Evolutionary conservation across 1,140 invertebrate genomes (phyloP).

Genomic region (Aphidius gifuensis): DNA sequence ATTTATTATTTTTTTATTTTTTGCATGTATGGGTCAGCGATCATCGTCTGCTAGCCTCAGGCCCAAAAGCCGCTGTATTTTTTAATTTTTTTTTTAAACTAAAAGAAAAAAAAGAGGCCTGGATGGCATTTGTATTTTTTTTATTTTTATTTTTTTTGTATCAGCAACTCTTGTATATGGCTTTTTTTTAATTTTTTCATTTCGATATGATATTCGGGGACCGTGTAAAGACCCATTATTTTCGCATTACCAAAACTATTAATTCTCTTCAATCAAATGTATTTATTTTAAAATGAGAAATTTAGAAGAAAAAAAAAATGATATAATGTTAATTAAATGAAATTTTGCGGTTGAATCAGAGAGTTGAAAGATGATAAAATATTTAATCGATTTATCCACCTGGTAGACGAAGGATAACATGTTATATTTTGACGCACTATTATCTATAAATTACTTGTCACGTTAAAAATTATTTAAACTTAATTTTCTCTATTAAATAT

Average conservation of each 20-base stretch:
- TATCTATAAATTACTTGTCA: no score
- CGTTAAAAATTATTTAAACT: no score
- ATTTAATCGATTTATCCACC: neutral
- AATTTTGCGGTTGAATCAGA: neutral
- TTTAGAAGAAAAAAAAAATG: no score
- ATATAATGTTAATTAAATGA: no score
- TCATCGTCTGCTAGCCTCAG: constrained; percentile 20
- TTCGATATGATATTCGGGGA: neutral
- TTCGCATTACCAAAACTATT: constrained; percentile 16
- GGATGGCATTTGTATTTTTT: constrained; percentile 1
- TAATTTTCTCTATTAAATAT: no score
- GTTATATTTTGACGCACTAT: neutral
- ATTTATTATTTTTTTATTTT: constrained; percentile 17
- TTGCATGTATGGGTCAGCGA: constrained; percentile 28
- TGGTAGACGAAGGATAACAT: constrained; percentile 4
- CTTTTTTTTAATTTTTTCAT: neutral
- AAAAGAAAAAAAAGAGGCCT: neutral
- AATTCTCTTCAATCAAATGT: neutral
- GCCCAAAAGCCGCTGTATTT: neutral
- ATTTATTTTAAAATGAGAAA: constrained; percentile 1
- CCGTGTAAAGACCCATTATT: constrained; percentile 17
- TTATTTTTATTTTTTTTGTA: constrained; percentile 1
- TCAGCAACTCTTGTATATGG: constrained; percentile 20
- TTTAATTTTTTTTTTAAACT: no score
- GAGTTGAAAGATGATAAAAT: neutral